Evolutionary conservation across 1,140 invertebrate species (phyloP), one percentile per base, ranked within the genome.

Genomic region (Dinoponera quadriceps): DNA sequence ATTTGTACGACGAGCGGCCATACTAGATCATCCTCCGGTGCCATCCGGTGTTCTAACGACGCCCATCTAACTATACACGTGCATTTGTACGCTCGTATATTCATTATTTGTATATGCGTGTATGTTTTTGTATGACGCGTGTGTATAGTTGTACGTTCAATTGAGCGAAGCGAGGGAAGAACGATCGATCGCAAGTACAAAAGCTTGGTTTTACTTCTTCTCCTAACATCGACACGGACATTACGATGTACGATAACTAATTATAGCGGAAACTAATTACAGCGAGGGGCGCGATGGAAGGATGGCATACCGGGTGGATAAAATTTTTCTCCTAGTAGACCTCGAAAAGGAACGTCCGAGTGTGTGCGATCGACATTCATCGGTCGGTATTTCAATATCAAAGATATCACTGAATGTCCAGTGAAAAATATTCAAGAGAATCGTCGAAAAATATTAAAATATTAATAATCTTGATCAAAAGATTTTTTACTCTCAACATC

Each of bases 141-240:
- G 48, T 54, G 49, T 68, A 29, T 55, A n/a, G 38, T 25, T 85
- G 48, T 44, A 62, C 18, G 48, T 59, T 44, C 49, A 48, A 22
- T 88, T 84, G 81, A 68, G 83, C 85, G 66, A 91, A 91, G 90
- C 89, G 68, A 85, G 87, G 88, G 88, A 86, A 89, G 88, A 89
- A 88, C 87, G 85, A 91, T 92, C 90, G 88, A 89, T 89, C 84
- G 88, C 87, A 69, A 90, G 87, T 92, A 92, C 83, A 92, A 91
- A 92, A 92, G 91, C 89, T 85, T 91, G 71, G 84, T 88, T 84
- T 78, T 78, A 68, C 9, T 18, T 51, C n/a, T 83, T 74, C 75
- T 68, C 44, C 80, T 77, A 91, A 88, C 84, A 89, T 83, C 82
- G 57, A 86, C 57, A 77, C 44, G 82, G 75, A 86, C 83, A 86